Percentiles rank a stretch among this genome's conserved stretches.
phyloP scores from a whole-genome alignment of 2,113 vertebrate species.

The Anas platyrhynchos region DNA sequence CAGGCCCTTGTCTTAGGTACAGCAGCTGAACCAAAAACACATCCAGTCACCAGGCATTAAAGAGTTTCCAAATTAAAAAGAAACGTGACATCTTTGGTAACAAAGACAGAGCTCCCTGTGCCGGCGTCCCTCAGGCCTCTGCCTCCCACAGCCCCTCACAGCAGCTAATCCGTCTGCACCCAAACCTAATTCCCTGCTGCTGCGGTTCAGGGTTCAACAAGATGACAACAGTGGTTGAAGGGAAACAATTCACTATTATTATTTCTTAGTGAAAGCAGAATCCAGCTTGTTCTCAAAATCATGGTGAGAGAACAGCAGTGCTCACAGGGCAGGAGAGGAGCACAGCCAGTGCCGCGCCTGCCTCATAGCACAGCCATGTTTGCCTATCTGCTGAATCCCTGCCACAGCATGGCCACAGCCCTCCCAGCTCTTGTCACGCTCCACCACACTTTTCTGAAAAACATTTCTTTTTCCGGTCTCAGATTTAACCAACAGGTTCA shows the following conservation, averaged over 20 bases:
- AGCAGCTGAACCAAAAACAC: neutral
- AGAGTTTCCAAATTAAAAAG: neutral
- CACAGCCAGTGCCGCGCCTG: neutral
- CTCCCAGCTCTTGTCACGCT: neutral
- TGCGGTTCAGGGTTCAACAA: constrained; percentile 22
- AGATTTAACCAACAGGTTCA: neutral
- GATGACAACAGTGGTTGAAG: neutral
- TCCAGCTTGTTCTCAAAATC: neutral
- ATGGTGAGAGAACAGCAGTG: neutral
- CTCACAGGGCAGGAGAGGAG: neutral
- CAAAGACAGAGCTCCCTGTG: neutral
- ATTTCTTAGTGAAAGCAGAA: neutral
- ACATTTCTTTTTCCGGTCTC: constrained; percentile 37
- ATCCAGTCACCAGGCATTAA: neutral
- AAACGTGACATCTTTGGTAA: neutral
- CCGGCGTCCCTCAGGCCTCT: neutral
- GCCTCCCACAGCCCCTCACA: neutral
- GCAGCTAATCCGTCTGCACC: neutral
- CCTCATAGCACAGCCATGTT: neutral
- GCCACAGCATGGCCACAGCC: rapidly evolving
- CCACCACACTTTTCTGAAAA: neutral
- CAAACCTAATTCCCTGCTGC: constrained; percentile 20
- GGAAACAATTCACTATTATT: neutral
- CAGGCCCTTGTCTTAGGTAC: neutral
- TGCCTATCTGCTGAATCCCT: neutral